Evolutionary conservation across 1,140 invertebrate species (phyloP), one percentile per base, ranked within the genome.

Genomic region (Lepidurus arcticus): DNA sequence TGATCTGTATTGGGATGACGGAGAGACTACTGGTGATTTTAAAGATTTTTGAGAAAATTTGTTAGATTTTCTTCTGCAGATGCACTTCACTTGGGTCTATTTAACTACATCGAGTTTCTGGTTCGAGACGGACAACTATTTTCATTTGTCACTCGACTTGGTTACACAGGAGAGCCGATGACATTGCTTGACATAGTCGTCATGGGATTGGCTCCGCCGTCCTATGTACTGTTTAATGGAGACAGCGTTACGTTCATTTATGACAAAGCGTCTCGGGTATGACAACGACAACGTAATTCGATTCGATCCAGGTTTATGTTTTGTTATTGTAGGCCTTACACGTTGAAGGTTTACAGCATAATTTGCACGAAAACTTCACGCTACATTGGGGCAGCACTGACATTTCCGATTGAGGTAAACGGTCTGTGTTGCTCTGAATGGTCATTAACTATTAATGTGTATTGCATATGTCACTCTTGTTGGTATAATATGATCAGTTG

Each of bases 1-100:
- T 65, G 85, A 90, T 82, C 85, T 93, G 0, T 93, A 90, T 83
- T 93, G 91, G 91, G 92, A 94, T 83, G 91, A 93, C 82, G 92
- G 92, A 1, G 91, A 92, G 75, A 89, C 88, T 80, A 83, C 91
- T 82, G 89, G 91, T 92, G 83, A 85, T 84, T 85, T 34, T 79
- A 26, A 34, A 65, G 53, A 11, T 47, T 47, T 47, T 2, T 7
- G 34, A 34, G 34, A 34, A 34, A 34, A 4, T 4, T 34, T 34
- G 34, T 34, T 34, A 4, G 34, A 34, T 65, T 65, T 65, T 13
- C 53, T 16, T 65, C 7, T 21, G 53, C 53, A 65, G 53, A 65
- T 65, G 53, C 53, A 21, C 21, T n/a, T 16, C 53, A 21, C 16
- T 21, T 76, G 10, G 75, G 75, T 21, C 9, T 44, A 1, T 76